Conservation (phyloP, 92 coral and sea anemone species). For the Siderastrea radians region DNA sequence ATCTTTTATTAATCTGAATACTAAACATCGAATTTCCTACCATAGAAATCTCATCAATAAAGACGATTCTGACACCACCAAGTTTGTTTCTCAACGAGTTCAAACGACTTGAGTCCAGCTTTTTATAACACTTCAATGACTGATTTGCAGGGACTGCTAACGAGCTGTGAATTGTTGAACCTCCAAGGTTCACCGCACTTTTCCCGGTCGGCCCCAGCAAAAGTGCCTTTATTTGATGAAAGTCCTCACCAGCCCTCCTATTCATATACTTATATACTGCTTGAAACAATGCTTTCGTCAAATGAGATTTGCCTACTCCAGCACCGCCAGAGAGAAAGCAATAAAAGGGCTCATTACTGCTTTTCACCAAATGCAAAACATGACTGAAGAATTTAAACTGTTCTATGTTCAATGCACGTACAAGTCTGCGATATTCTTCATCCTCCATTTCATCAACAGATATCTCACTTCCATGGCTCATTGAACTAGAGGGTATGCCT, state of each 20-base stretch:
- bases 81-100: constrained; percentile 24
- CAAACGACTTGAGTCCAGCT: constrained; percentile 31
- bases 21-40: constrained; percentile 63
- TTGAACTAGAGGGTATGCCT: too few relatives aligned
- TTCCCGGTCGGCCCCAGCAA: constrained; percentile 50
- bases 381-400: too few relatives aligned
- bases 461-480: too few relatives aligned
- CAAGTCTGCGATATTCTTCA: too few relatives aligned
- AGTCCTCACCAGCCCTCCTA: constrained; percentile 38
- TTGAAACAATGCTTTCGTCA: constrained; percentile 42
- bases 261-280: constrained; percentile 12
- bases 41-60: constrained; percentile 60
- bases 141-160: constrained; percentile 48
- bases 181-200: constrained; percentile 31
- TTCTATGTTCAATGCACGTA: too few relatives aligned
- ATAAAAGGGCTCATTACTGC: constrained; percentile 28
- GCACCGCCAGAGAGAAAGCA: constrained; percentile 65
- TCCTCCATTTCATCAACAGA: too few relatives aligned
- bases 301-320: constrained; percentile 62
- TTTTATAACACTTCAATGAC: constrained; percentile 23
- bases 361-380: too few relatives aligned
- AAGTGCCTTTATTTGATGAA: constrained; percentile 38
- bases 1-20: constrained; percentile 52
- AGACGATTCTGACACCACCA: constrained; percentile 17
- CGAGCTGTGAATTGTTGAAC: constrained; percentile 36